Base-by-base conservation (phyloP, 2,888 invertebrate species). In the Andrena bucephala region DNA sequence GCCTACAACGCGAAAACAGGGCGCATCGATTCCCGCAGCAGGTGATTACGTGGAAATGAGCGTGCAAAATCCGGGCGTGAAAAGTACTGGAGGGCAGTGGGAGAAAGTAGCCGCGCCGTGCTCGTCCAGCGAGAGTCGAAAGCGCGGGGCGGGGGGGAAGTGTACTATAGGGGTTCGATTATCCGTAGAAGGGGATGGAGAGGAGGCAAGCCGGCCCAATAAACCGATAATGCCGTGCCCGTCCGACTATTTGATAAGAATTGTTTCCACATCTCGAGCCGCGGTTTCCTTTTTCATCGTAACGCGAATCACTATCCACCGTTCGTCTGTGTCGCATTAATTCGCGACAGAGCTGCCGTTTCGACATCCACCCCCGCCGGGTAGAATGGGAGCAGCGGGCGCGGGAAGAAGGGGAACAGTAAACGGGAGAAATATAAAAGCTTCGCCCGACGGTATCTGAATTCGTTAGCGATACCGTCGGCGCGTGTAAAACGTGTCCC, bases 401-500 rank as follows among this genome's bases (percentile, higher is more conserved):
- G 33, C 16, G 54, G 7, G 24, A 42, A 54, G 60, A 63, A 48
- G 63, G 70, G 54, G 70, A 24, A 29, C 29, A 62, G 69, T 69
- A 68, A 66, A 62, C 36, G 42, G 33, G 10, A 8, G 7, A 70
- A 48, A 63, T 31, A 62, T 62, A 69, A 76, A 70, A 70, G 76
- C 63, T 36, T 69, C 31, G 76, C 70, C 70, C 31, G 76, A 76
- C 76, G 24, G 63, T 76, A 73, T 79, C 75, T 79, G 69, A 75
- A 79, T 75, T 82, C 80, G 82, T 80, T 80, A 75, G 74, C 74
- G 36, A 36, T 59, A 31, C 24, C 75, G 67, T 71, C 71, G 82
- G 70, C 54, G 73, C 81, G 73, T 81, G 78, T 48, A 78, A 78
- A 78, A 74, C 65, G 72, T 62, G 67, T 72, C 72, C 69, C 73